A percentile compares a stretch with the other conserved stretches of the same genome.
Conservation (phyloP, 2,113 vertebrate genomes). For the Heterotis niloticus region DNA sequence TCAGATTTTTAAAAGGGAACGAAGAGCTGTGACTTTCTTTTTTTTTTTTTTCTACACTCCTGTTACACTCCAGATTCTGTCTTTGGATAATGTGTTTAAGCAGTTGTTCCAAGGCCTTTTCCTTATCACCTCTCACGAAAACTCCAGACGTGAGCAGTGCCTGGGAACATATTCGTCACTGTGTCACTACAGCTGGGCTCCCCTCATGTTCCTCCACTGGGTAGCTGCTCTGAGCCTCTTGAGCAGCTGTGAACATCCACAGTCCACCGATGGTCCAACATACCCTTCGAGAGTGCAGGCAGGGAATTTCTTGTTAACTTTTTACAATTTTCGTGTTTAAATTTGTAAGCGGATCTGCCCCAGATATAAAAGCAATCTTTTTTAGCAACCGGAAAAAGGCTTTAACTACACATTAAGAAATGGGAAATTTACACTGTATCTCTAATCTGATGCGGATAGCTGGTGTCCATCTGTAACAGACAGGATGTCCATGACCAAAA, state of each 20-base stretch:
- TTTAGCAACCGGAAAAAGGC: too few species aligned
- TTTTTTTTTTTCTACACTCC: not conserved
- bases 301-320: too few species aligned
- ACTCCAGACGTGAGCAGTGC: not conserved
- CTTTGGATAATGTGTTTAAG: not conserved
- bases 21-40: not conserved
- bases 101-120: not conserved
- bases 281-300: too few species aligned
- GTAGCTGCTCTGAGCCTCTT: not conserved
- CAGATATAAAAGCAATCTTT: too few species aligned
- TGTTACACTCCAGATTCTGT: not conserved
- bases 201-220: not conserved
- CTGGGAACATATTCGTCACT: not conserved
- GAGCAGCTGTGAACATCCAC: not conserved
- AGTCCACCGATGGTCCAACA: too few species aligned
- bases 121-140: not conserved
- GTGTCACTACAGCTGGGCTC: not conserved
- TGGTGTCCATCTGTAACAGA: too few species aligned
- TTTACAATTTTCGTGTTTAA: too few species aligned
- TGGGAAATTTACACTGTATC: too few species aligned
- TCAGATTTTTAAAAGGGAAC: conserved; percentile 14
- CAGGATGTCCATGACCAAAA: too few species aligned
- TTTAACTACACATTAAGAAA: too few species aligned
- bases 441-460: too few species aligned
- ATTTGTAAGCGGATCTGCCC: too few species aligned